Base-by-base conservation (phyloP, 2,113 vertebrate species). In the Esox niger region DNA sequence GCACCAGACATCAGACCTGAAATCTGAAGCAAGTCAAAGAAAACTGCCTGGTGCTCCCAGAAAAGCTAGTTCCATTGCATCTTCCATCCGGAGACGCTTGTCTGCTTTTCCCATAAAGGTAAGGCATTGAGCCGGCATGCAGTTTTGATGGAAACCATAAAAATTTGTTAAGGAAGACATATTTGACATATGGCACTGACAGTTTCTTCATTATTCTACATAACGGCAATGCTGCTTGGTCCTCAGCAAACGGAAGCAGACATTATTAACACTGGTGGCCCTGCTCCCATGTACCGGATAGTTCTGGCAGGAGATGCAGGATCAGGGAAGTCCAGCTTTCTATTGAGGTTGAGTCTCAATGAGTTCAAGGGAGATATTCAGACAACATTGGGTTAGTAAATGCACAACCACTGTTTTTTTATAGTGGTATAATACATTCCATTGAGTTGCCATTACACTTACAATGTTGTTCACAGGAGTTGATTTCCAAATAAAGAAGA, bases 401-500 rank as follows among this genome's bases (percentile, higher is more conserved):
- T 31, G 27, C 17, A 6, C 15, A 59, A 3, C 6, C 62, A 55
- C n/a, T 1, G 25, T 38, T 35, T 31, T 61, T 52, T 54, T 43
- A 15, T 17, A 43, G 15, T 43, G 38, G 3, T 17, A 43, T 3
- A 43, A 43, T 43, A 15, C 13, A 43, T 43, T 10, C 13, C 13
- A 15, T 7, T 21, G 47, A 29, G 1, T 54, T 46, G 25, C 38
- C 15, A 38, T 17, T n/a, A 25, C 27, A 23, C 20, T 62, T 27
- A 17, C 2, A 0, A 46, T 55, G 25, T 35, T 63, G 3, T 68
- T 69, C 65, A 38, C 67, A 94, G 88, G 88, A 20, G 90, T 92
- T n/a, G 91, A 92, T 70, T 93, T 93, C 79, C 90, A 93, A 62
- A 86, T 91, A 20, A 93, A 94, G 81, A 90, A 86, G 81, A 86